phyloP scores from a whole-genome alignment of 2,113 vertebrate species.

The Spea bombifrons region DNA sequence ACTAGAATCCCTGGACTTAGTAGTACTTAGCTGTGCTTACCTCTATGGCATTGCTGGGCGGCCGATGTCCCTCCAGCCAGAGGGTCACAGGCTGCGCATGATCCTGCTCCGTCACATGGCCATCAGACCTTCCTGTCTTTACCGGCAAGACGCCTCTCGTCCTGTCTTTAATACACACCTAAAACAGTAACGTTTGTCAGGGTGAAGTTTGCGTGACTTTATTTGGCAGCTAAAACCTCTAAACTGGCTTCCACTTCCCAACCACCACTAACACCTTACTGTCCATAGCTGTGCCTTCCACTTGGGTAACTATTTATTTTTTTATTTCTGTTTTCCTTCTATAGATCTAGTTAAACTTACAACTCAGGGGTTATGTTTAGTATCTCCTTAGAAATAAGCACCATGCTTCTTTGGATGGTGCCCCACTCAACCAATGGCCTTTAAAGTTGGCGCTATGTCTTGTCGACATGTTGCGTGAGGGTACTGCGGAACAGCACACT shows the following conservation, averaged over 20 bases:
- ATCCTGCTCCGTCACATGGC: no score
- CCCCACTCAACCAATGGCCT: background rate
- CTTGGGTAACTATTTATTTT: background rate
- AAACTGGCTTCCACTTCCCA: slow-evolving; percentile 57
- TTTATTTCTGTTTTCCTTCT: no score
- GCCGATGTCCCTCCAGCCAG: background rate
- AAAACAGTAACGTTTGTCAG: background rate
- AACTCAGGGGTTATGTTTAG: background rate
- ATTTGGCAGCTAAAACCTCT: slow-evolving; percentile 38
- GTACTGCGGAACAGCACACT: background rate
- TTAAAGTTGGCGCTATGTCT: slow-evolving; percentile 19
- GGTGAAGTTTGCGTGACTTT: slow-evolving; percentile 45
- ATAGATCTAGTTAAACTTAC: no score
- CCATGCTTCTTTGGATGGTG: background rate
- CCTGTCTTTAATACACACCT: slow-evolving; percentile 33
- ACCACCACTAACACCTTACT: background rate
- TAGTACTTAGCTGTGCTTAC: no score
- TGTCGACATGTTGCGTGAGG: slow-evolving; percentile 46
- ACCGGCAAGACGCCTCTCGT: background rate
- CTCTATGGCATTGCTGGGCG: no score
- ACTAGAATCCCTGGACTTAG: no score
- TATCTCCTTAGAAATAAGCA: background rate
- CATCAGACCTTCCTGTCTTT: no score
- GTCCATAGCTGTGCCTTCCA: background rate
- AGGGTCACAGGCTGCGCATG: slow-evolving; percentile 1